phyloP scores from a whole-genome alignment of 2,797 vertebrate genomes.

The Myoxocephalus aenaeus region DNA sequence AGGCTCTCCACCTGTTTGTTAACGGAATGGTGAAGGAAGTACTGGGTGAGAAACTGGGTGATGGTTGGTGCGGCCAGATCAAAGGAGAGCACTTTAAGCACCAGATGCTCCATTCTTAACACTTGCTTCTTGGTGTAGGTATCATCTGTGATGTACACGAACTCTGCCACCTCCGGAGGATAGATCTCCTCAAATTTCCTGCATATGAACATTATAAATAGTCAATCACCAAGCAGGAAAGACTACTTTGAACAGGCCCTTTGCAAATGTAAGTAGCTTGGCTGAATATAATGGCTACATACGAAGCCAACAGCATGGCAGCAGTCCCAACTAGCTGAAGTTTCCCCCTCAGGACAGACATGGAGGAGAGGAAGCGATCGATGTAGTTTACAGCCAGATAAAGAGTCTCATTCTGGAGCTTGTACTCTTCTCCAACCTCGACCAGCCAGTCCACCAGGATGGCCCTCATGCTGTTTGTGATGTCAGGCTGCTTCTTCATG shows the following conservation, averaged over 20 bases:
- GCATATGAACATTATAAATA: constrained; percentile 18
- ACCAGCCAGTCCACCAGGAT: constrained; percentile 99
- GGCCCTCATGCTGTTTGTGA: constrained; percentile 97
- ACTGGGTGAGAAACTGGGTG: constrained; percentile 97
- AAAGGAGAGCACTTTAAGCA: constrained; percentile 97
- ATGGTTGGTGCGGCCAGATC: constrained; percentile 96
- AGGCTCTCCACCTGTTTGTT: constrained; percentile 89
- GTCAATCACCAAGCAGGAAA: fast-evolving
- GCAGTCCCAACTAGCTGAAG: constrained; percentile 99
- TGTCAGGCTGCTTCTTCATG: constrained; percentile 98
- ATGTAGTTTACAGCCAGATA: constrained; percentile 99
- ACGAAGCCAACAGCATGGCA: constrained; percentile 98
- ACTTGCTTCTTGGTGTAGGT: constrained; percentile 99
- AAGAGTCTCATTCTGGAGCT: constrained; percentile 96
- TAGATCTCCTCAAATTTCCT: constrained; percentile 99
- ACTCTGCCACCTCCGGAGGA: constrained; percentile 97
- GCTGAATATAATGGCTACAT: constrained; percentile 73
- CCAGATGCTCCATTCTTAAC: constrained; percentile 97
- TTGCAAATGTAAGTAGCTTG: fast-evolving
- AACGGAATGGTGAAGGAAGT: constrained; percentile 87
- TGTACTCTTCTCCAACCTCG: constrained; percentile 98
- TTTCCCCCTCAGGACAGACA: constrained; percentile 97
- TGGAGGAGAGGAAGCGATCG: constrained; percentile 97
- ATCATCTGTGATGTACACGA: constrained; percentile 99
- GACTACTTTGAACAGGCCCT: fast-evolving